Percentiles rank a stretch among this genome's conserved stretches.
These are phyloP conservation scores for Epizoanthus ramosus DNA, from an alignment of 92 coral and sea anemone genomes.

Conservation along the genomic window DNA sequence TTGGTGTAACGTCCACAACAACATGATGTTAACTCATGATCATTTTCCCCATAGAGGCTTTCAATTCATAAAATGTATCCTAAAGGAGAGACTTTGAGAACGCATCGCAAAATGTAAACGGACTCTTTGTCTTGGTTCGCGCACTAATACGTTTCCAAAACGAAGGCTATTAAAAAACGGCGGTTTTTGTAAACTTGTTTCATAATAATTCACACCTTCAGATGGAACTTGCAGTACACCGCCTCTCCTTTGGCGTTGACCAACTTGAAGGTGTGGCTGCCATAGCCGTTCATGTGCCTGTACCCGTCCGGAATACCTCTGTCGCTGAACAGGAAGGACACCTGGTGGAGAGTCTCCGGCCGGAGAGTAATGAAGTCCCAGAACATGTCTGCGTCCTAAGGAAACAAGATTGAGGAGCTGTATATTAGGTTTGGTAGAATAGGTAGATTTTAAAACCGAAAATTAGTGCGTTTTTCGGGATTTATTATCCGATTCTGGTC, in stretches of 20 bases:
- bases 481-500: background rate
- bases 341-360: constrained; percentile 35
- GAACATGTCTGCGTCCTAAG: constrained; percentile 45
- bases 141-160: too few relatives aligned
- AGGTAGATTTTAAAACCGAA: too few relatives aligned
- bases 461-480: background rate
- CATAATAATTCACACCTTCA: constrained; percentile 5
- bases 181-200: too few relatives aligned
- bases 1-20: too few relatives aligned
- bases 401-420: background rate
- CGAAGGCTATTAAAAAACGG: too few relatives aligned
- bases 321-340: constrained; percentile 37
- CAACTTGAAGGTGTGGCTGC: constrained; percentile 46
- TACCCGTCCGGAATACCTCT: constrained; percentile 50
- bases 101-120: too few relatives aligned
- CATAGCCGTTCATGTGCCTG: constrained; percentile 50
- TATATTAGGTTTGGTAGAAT: background rate
- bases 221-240: constrained; percentile 46
- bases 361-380: constrained; percentile 52
- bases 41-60: too few relatives aligned
- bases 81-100: too few relatives aligned
- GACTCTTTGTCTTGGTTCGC: too few relatives aligned
- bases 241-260: constrained; percentile 37
- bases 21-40: too few relatives aligned
- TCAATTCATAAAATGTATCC: too few relatives aligned